A percentile compares a stretch with the other conserved stretches of the same genome.
phyloP scores from a whole-genome alignment of 2,888 invertebrate genomes.

The Prosopocoilus inquinatus region DNA sequence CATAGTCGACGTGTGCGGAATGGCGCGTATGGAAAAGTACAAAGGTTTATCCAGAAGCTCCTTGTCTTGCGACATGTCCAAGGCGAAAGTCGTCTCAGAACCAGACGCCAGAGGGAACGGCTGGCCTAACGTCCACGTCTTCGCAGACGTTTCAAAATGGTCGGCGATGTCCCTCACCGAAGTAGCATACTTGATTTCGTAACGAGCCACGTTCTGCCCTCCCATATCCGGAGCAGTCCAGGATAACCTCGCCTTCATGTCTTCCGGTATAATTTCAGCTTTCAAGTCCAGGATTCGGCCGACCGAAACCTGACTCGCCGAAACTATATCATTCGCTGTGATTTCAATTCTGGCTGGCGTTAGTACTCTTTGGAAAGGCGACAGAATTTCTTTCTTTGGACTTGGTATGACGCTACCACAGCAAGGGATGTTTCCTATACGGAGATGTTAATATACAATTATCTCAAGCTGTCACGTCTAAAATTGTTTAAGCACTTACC shows the following conservation, averaged over 20 bases:
- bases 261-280: conserved; percentile 49
- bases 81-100: conserved; percentile 53
- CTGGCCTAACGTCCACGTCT: conserved; percentile 49
- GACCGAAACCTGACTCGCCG: conserved; percentile 43
- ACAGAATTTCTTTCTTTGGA: conserved; percentile 50
- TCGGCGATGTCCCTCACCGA: conserved; percentile 51
- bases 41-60: conserved; percentile 52
- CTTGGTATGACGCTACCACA: conserved; percentile 56
- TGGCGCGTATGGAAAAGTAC: conserved; percentile 56
- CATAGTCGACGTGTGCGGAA: conserved; percentile 45
- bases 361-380: conserved; percentile 55
- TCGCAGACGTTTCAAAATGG: conserved; percentile 50
- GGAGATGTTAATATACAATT: conserved; percentile 12
- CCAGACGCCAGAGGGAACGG: conserved; percentile 54
- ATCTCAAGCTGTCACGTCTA: background rate
- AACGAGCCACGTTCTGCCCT: conserved; percentile 52
- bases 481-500: conserved; percentile 34
- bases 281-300: conserved; percentile 58
- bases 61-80: conserved; percentile 52
- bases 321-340: conserved; percentile 44
- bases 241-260: conserved; percentile 53
- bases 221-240: conserved; percentile 64
- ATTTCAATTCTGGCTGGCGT: conserved; percentile 53
- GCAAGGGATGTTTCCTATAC: conserved; percentile 50
- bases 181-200: conserved; percentile 54